A percentile compares a stretch with the other conserved stretches of the same genome.
Conservation (phyloP, 2,797 vertebrate species). For the Arrhamphus sclerolepis region DNA sequence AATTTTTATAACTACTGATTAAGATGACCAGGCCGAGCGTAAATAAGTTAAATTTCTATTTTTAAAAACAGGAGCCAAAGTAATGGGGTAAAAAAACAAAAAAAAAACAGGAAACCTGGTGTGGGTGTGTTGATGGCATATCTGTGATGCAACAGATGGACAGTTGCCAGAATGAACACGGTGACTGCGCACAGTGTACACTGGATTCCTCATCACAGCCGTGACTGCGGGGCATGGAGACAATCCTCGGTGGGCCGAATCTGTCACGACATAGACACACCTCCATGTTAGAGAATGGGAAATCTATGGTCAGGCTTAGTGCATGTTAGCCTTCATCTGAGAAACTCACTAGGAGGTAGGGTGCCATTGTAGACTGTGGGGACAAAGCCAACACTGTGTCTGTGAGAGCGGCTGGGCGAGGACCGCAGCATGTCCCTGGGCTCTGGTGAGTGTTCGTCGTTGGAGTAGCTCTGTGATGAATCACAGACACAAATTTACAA, state of each 20-base stretch:
- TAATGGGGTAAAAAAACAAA: constrained; percentile 10
- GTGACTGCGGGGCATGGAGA: constrained; percentile 91
- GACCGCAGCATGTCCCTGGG: constrained; percentile 88
- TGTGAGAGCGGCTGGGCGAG: constrained; percentile 87
- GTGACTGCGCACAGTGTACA: constrained; percentile 95
- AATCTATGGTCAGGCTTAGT: not conserved
- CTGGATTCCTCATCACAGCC: constrained; percentile 93
- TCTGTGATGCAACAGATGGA: constrained; percentile 88
- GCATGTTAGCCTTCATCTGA: not conserved
- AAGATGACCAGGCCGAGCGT: too few species aligned
- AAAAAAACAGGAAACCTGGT: constrained; percentile 61
- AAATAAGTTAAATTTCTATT: not conserved
- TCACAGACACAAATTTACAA: constrained; percentile 28
- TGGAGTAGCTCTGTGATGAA: constrained; percentile 84
- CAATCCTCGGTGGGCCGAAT: constrained; percentile 89
- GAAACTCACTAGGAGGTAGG: constrained; percentile 87
- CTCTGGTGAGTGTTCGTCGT: constrained; percentile 88
- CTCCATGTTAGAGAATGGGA: constrained; percentile 3
- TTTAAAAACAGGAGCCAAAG: constrained; percentile 4
- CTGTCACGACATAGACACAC: constrained; percentile 61
- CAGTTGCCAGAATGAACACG: constrained; percentile 89
- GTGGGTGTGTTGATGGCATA: constrained; percentile 86
- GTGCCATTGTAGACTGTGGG: constrained; percentile 82
- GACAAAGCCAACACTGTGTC: constrained; percentile 89
- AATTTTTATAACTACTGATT: not conserved